Percentiles rank a stretch among this genome's conserved stretches.
Evolutionary conservation across 2,113 vertebrate genomes (phyloP).

Genomic region (Grus americana): DNA sequence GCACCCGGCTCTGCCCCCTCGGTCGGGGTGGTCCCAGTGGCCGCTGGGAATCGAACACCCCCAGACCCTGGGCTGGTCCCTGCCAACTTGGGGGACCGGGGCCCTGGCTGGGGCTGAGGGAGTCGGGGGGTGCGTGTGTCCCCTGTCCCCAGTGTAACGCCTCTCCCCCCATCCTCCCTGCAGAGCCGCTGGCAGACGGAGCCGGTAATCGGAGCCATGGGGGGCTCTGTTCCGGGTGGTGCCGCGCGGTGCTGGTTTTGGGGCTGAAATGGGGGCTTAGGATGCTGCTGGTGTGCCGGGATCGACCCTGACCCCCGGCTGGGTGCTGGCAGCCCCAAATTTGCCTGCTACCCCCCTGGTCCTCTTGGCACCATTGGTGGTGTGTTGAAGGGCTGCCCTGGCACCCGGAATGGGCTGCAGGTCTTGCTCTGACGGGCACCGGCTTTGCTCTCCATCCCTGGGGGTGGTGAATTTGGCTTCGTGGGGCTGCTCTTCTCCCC

Average conservation of each 20-base stretch:
- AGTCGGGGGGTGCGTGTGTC: fast-evolving
- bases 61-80: neutral
- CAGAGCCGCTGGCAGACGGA: slow-evolving; percentile 64
- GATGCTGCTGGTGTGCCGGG: neutral
- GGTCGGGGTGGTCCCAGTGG: fast-evolving
- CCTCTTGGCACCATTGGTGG: neutral
- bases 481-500: neutral
- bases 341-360: fast-evolving
- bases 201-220: slow-evolving; percentile 32
- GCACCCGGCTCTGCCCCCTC: neutral
- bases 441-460: neutral
- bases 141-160: neutral
- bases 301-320: neutral
- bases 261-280: neutral
- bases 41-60: neutral
- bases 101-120: neutral
- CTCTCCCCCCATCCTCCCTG: slow-evolving; percentile 44
- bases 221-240: neutral
- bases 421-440: neutral
- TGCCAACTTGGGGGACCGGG: fast-evolving
- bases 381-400: neutral
- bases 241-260: fast-evolving
- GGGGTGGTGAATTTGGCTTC: neutral
- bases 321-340: neutral
- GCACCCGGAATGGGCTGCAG: neutral